phyloP scores from a whole-genome alignment of 2,888 invertebrate genomes.

The Epicampocera succincta region DNA sequence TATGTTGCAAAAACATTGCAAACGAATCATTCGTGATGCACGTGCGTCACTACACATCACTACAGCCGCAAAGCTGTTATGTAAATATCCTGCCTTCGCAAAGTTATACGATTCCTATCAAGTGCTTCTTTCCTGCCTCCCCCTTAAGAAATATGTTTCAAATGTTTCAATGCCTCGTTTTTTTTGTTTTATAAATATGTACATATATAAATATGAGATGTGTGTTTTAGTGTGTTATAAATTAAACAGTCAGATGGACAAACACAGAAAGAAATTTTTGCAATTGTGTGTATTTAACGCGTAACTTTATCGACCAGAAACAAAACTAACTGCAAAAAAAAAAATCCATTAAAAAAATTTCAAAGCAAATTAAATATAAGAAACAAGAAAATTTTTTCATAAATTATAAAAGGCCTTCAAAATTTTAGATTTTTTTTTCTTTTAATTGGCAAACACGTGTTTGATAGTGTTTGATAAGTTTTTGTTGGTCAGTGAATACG shows the following conservation, averaged over 20 bases:
- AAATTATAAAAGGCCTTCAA: constrained; percentile 56
- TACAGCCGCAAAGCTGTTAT: no score
- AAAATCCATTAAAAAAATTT: constrained; percentile 48
- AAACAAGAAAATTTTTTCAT: constrained; percentile 34
- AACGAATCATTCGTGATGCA: no score
- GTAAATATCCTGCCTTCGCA: no score
- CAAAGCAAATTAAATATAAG: constrained; percentile 48
- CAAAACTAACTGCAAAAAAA: constrained; percentile 27
- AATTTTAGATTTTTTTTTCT: constrained; percentile 16
- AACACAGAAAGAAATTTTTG: no score
- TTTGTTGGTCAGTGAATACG: constrained; percentile 3
- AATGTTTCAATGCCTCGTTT: no score
- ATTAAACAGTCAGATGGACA: no score
- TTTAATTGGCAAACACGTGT: constrained; percentile 58
- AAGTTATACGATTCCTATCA: no score
- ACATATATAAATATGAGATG: background rate
- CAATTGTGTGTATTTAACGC: background rate
- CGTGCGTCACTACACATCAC: no score
- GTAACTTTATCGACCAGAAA: constrained; percentile 25
- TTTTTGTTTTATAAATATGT: no score
- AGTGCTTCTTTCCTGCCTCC: no score
- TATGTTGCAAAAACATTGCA: no score
- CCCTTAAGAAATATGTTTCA: no score
- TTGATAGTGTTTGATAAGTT: constrained; percentile 42
- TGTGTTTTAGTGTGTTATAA: background rate